These are phyloP conservation scores for Globia sparganii DNA, from an alignment of 2,888 invertebrate genomes.

Conservation along the genomic window DNA sequence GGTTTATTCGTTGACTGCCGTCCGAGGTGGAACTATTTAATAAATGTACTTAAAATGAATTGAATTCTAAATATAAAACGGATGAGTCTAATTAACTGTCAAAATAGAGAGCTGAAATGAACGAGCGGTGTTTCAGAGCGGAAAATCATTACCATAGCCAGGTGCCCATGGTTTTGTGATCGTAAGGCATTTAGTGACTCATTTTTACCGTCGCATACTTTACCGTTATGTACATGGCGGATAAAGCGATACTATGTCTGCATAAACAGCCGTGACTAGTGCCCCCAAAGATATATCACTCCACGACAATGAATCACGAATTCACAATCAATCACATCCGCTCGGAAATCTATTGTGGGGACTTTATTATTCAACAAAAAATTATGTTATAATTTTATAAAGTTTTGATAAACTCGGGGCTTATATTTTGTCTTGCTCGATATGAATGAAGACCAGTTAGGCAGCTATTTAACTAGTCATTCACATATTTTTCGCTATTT, in stretches of 20 bases:
- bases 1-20: background rate
- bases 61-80: constrained; percentile 24
- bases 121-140: constrained; percentile 76
- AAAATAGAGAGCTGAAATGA: constrained; percentile 56
- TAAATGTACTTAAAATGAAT: background rate
- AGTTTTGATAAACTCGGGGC: constrained; percentile 3
- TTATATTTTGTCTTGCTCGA: background rate
- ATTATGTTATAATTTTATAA: constrained; percentile 11
- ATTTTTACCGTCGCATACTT: constrained; percentile 67
- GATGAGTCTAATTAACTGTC: constrained; percentile 36
- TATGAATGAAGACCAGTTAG: background rate
- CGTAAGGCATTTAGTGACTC: constrained; percentile 76
- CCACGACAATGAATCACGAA: constrained; percentile 40
- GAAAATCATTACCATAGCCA: constrained; percentile 81
- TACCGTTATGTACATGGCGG: constrained; percentile 78
- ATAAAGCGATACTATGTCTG: constrained; percentile 61
- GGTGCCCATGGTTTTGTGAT: constrained; percentile 74
- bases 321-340: constrained; percentile 49
- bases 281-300: constrained; percentile 34
- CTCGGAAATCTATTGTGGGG: constrained; percentile 42
- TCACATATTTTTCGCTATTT: background rate
- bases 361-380: constrained; percentile 14
- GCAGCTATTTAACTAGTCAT: background rate
- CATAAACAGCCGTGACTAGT: constrained; percentile 32
- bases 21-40: background rate